Conservation (phyloP, 1,140 invertebrate species). For the Drosophila ambigua region DNA sequence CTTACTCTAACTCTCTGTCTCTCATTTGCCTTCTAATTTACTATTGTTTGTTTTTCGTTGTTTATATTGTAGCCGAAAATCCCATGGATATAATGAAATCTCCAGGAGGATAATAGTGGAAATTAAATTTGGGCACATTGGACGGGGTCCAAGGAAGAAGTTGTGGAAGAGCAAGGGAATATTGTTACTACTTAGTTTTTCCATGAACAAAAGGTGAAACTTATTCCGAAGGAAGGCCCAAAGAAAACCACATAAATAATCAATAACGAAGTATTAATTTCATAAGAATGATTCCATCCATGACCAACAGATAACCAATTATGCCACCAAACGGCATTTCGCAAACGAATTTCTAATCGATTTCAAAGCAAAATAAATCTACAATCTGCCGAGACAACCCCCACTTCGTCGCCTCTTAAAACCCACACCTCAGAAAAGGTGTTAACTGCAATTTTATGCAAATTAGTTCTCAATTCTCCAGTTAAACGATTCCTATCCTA, state of each 20-base stretch:
- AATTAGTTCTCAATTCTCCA: constrained; percentile 46
- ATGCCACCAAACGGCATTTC: background rate
- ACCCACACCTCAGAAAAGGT: constrained; percentile 51
- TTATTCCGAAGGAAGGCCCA: background rate
- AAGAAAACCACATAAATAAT: background rate
- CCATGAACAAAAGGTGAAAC: no score
- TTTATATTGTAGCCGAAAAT: constrained; percentile 54
- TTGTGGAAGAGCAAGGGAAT: constrained; percentile 1
- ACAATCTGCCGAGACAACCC: constrained; percentile 15
- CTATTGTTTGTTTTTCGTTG: constrained; percentile 67
- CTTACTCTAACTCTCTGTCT: constrained; percentile 13
- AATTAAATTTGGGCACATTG: constrained; percentile 24
- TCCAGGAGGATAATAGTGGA: constrained; percentile 13
- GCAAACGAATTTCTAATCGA: constrained; percentile 28
- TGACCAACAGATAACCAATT: background rate
- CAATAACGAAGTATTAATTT: background rate
- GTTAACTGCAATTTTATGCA: constrained; percentile 74
- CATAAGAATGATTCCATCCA: background rate
- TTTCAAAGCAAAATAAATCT: constrained; percentile 25
- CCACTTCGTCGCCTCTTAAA: background rate
- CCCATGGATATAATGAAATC: constrained; percentile 39
- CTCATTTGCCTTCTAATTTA: constrained; percentile 70
- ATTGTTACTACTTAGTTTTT: background rate
- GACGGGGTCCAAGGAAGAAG: constrained; percentile 11
- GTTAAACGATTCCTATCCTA: constrained; percentile 56